Evolutionary conservation across 2,888 invertebrate genomes (phyloP).

Genomic region (Pachycephus smyrnensis): DNA sequence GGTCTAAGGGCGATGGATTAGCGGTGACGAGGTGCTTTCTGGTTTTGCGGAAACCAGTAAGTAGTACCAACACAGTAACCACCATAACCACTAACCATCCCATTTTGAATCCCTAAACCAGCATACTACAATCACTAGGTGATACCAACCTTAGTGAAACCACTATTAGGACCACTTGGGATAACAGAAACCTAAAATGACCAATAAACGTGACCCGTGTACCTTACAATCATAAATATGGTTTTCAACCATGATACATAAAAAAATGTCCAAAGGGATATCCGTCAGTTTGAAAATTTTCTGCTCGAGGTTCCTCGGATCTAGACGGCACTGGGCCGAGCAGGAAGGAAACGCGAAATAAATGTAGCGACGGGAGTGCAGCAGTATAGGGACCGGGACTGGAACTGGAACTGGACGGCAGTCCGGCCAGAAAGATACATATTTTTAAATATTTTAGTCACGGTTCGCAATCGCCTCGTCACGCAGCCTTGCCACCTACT

Average conservation of each 20-base stretch:
- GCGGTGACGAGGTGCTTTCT: conserved; percentile 18
- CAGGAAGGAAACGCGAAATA: conserved; percentile 68
- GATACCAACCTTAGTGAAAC: background rate
- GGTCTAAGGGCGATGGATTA: conserved; percentile 25
- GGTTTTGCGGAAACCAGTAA: background rate
- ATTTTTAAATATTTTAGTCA: conserved; percentile 68
- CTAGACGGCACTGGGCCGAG: conserved; percentile 32
- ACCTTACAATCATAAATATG: background rate
- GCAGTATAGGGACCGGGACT: conserved; percentile 47
- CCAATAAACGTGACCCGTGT: background rate
- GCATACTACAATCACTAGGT: background rate
- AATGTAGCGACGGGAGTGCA: conserved; percentile 56
- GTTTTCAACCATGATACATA: background rate
- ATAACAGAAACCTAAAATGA: background rate
- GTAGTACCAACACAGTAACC: conserved; percentile 3
- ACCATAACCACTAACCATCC: background rate
- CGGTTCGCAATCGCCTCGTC: conserved; percentile 67
- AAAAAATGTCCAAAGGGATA: background rate
- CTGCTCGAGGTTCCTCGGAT: conserved; percentile 6
- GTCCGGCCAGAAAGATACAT: conserved; percentile 67
- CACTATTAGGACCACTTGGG: background rate
- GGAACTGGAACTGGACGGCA: conserved; percentile 65
- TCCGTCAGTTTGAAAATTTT: background rate
- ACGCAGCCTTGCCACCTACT: conserved; percentile 67
- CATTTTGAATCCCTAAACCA: background rate